Conservation (phyloP, 2,888 invertebrate species). For the Gasteruption jaculator region DNA sequence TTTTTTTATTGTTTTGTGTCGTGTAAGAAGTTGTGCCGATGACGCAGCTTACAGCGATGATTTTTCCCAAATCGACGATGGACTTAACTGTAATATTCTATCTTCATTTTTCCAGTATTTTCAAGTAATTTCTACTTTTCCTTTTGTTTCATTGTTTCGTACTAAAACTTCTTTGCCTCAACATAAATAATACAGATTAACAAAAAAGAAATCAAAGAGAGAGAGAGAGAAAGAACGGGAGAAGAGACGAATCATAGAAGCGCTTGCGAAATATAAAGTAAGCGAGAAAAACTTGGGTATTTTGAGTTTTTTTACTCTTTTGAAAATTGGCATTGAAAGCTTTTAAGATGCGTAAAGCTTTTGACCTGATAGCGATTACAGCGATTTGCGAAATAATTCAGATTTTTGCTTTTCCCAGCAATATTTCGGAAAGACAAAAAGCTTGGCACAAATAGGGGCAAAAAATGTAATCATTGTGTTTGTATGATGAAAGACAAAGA, state of each 20-base stretch:
- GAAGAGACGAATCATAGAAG: too few species aligned
- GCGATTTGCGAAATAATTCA: too few species aligned
- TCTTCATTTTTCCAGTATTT: constrained; percentile 22
- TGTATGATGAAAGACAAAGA: constrained; percentile 1
- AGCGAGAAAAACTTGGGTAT: constrained; percentile 12
- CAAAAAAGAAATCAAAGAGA: constrained; percentile 11
- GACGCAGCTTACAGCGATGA: constrained; percentile 52
- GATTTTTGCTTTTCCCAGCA: too few species aligned
- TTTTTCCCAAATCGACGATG: constrained; percentile 49
- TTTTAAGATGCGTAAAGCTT: too few species aligned
- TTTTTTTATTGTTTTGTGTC: constrained; percentile 25
- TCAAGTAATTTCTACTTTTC: constrained; percentile 21
- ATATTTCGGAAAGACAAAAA: constrained; percentile 17
- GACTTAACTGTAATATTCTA: constrained; percentile 47
- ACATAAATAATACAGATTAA: too few species aligned
- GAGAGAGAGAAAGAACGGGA: constrained; percentile 49
- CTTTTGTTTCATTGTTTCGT: constrained; percentile 17
- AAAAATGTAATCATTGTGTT: constrained; percentile 17
- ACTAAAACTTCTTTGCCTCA: too few species aligned
- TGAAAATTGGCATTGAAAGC: too few species aligned
- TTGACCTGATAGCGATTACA: too few species aligned
- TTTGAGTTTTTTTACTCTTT: constrained; percentile 11
- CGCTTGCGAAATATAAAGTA: constrained; percentile 11
- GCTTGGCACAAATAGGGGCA: constrained; percentile 13
- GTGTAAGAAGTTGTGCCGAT: constrained; percentile 50